A percentile compares a stretch with the other conserved stretches of the same genome.
Evolutionary conservation across 2,888 invertebrate genomes (phyloP).

Genomic region (Melinaea marsaeus): DNA sequence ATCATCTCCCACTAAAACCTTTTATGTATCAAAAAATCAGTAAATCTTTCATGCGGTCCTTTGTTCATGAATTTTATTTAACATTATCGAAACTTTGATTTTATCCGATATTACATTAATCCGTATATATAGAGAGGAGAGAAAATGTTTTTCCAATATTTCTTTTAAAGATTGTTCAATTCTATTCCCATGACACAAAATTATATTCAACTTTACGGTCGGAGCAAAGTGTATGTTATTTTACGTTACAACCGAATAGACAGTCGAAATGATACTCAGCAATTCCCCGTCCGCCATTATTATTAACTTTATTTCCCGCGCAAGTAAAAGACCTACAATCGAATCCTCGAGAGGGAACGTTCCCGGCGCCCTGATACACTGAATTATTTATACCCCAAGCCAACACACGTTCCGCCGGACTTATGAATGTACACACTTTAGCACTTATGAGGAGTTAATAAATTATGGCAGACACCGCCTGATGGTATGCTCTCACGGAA

Average conservation of each 20-base stretch:
- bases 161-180: slow-evolving; percentile 30
- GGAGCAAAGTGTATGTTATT: slow-evolving; percentile 30
- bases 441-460: slow-evolving; percentile 75
- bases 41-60: slow-evolving; percentile 4
- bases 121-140: slow-evolving; percentile 18
- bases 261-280: slow-evolving; percentile 31
- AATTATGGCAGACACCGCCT: slow-evolving; percentile 59
- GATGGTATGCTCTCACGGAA: slow-evolving; percentile 62
- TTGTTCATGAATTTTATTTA: slow-evolving; percentile 1
- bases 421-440: slow-evolving; percentile 71
- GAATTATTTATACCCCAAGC: slow-evolving; percentile 66
- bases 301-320: slow-evolving; percentile 46
- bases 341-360: slow-evolving; percentile 45
- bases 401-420: slow-evolving; percentile 59
- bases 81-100: slow-evolving; percentile 15
- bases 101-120: slow-evolving; percentile 17
- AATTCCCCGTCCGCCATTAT: slow-evolving; percentile 33
- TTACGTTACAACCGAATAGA: slow-evolving; percentile 32
- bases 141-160: slow-evolving; percentile 21
- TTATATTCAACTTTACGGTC: slow-evolving; percentile 34
- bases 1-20: slow-evolving; percentile 13
- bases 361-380: slow-evolving; percentile 42
- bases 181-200: slow-evolving; percentile 30
- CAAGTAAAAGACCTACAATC: slow-evolving; percentile 49
- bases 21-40: slow-evolving; percentile 9